These are phyloP conservation scores for Nothobranchius kuhntae DNA, from an alignment of 2,113 vertebrate genomes.

Conservation along the genomic window DNA sequence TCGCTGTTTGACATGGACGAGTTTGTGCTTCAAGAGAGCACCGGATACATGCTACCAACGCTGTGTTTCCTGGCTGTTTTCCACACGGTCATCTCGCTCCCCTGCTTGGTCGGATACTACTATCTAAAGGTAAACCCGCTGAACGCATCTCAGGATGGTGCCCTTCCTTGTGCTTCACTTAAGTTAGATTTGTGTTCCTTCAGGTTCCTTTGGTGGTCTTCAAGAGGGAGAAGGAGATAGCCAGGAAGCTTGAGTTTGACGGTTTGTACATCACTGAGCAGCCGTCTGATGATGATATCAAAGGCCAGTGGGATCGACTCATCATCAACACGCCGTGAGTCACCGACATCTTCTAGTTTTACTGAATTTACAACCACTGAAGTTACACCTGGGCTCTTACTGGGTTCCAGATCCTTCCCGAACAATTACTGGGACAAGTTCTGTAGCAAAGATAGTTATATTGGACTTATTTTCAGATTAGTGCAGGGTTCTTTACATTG, in stretches of 20 bases:
- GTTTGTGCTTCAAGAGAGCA: constrained; percentile 95
- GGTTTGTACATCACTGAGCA: constrained; percentile 97
- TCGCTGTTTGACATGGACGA: constrained; percentile 89
- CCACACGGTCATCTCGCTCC: constrained; percentile 92
- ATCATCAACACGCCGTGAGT: constrained; percentile 97
- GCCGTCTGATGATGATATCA: constrained; percentile 97
- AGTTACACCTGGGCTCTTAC: not conserved
- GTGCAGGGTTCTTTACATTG: no score
- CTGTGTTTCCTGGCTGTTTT: constrained; percentile 88
- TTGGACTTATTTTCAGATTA: no score
- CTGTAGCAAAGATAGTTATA: not conserved
- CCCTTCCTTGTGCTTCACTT: not conserved
- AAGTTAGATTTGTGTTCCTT: not conserved
- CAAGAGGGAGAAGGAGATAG: constrained; percentile 97
- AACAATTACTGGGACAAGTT: constrained; percentile 99
- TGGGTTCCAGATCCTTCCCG: constrained; percentile 88
- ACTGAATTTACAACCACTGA: no score
- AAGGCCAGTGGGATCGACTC: constrained; percentile 97
- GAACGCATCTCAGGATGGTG: not conserved
- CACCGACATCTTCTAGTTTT: not conserved
- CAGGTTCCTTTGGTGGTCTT: constrained; percentile 97
- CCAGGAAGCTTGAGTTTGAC: constrained; percentile 95
- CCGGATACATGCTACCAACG: constrained; percentile 93
- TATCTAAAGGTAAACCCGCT: constrained; percentile 86
- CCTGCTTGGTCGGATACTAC: constrained; percentile 94